Evolutionary conservation across 2,797 vertebrate genomes (phyloP).

Genomic region (Heliangelus exortis): DNA sequence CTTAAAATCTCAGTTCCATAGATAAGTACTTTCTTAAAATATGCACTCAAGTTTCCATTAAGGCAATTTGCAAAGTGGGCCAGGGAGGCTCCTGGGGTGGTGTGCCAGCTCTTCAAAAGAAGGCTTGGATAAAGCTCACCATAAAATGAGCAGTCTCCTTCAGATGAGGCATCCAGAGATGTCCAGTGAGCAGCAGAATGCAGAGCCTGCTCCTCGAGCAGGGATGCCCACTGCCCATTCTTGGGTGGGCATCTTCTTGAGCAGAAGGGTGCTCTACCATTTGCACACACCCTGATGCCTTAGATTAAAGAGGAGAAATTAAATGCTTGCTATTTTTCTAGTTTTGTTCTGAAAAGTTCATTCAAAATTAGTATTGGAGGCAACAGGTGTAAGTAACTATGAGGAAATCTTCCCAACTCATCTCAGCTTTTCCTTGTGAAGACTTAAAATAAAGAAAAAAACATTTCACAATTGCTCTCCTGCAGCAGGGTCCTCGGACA

Average conservation of each 20-base stretch:
- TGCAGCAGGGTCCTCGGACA: background rate
- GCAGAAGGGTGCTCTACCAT: background rate
- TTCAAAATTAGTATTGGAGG: background rate
- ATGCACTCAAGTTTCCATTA: background rate
- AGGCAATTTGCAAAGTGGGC: background rate
- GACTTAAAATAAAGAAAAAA: background rate
- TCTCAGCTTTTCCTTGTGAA: background rate
- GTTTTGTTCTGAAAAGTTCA: background rate
- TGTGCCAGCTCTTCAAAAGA: background rate
- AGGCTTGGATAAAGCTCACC: background rate
- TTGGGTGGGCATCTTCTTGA: background rate
- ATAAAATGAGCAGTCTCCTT: background rate
- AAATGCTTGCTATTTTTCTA: background rate
- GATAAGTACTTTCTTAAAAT: background rate
- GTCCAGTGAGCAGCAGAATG: background rate
- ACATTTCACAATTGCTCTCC: background rate
- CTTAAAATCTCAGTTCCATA: background rate
- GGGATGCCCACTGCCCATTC: background rate
- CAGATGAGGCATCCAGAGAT: fast-evolving
- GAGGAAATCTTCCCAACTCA: background rate
- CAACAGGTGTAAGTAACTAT: background rate
- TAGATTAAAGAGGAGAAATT: background rate
- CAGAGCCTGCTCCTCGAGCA: fast-evolving
- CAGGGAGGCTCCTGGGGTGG: background rate
- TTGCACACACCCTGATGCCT: background rate